Percentiles rank a stretch among this genome's conserved stretches.
Conservation (phyloP, 2,113 vertebrate genomes). For the Leptobrachium ailaonicum region DNA sequence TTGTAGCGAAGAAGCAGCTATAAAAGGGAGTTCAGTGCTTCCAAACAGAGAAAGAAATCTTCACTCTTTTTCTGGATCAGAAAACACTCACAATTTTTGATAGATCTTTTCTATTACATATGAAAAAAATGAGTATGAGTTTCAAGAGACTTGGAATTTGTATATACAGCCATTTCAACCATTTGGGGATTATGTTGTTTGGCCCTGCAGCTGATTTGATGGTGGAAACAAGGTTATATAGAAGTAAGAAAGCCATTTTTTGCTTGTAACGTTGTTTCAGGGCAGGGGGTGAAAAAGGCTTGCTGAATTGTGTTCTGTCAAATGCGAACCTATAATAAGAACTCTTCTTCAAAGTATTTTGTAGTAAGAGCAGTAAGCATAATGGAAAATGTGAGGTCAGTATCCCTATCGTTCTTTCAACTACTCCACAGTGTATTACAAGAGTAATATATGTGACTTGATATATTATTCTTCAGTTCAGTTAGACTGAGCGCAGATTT, state of each 20-base stretch:
- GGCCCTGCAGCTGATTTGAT: slow-evolving; percentile 35
- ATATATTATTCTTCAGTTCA: slow-evolving; percentile 10
- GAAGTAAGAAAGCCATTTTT: slow-evolving; percentile 31
- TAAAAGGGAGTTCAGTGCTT: slow-evolving; percentile 13
- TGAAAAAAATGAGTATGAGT: slow-evolving; percentile 43
- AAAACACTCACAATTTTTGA: slow-evolving; percentile 36
- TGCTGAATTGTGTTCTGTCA: slow-evolving; percentile 38
- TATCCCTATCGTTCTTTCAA: slow-evolving; percentile 18
- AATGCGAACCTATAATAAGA: slow-evolving; percentile 27
- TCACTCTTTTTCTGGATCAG: slow-evolving; percentile 42
- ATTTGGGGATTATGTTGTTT: slow-evolving; percentile 28
- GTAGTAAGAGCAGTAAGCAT: slow-evolving; percentile 14
- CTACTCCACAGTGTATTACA: slow-evolving; percentile 18
- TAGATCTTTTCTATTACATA: slow-evolving; percentile 47
- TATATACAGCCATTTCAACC: slow-evolving; percentile 31
- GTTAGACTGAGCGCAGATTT: slow-evolving; percentile 12
- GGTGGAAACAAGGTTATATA: slow-evolving; percentile 39
- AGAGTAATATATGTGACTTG: slow-evolving; percentile 13
- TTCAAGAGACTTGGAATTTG: slow-evolving; percentile 23
- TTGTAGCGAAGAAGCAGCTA: slow-evolving; percentile 23
- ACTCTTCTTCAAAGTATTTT: slow-evolving; percentile 23
- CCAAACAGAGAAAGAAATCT: neutral
- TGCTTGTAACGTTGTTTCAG: slow-evolving; percentile 24
- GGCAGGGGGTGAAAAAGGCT: slow-evolving; percentile 21
- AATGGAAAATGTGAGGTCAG: slow-evolving; percentile 43